Conservation (phyloP, 2,797 vertebrate species). For the Miichthys miiuy region DNA sequence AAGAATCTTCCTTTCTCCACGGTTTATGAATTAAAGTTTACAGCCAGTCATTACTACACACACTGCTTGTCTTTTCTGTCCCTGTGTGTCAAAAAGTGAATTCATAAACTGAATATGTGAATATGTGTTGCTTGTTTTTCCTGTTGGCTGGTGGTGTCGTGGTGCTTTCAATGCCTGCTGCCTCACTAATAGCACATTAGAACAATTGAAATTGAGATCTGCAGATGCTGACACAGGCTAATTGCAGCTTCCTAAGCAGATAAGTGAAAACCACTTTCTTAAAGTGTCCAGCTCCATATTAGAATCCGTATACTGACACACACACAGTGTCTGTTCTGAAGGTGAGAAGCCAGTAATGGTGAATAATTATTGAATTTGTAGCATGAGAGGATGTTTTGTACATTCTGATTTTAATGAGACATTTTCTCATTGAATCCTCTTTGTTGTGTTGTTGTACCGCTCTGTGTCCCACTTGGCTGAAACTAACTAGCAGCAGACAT, state of each 20-base stretch:
- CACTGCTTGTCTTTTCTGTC: too few species aligned
- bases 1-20: too few species aligned
- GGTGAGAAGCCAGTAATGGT: background rate
- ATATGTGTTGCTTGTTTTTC: background rate
- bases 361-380: background rate
- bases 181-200: background rate
- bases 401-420: background rate
- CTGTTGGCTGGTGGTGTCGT: background rate
- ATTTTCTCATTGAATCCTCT: background rate
- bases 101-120: too few species aligned
- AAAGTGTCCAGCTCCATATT: background rate
- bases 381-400: background rate
- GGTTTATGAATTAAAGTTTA: too few species aligned
- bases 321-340: background rate
- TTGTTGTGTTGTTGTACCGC: background rate
- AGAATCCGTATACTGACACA: background rate
- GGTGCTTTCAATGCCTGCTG: background rate
- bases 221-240: background rate
- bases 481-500: constrained; percentile 18
- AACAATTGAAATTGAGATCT: background rate
- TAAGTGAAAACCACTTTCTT: background rate
- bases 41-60: too few species aligned
- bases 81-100: too few species aligned
- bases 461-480: constrained; percentile 5
- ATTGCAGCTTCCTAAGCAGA: background rate